Conservation (phyloP, 2,888 invertebrate genomes). For the Poecilobothrus nobilitatus region DNA sequence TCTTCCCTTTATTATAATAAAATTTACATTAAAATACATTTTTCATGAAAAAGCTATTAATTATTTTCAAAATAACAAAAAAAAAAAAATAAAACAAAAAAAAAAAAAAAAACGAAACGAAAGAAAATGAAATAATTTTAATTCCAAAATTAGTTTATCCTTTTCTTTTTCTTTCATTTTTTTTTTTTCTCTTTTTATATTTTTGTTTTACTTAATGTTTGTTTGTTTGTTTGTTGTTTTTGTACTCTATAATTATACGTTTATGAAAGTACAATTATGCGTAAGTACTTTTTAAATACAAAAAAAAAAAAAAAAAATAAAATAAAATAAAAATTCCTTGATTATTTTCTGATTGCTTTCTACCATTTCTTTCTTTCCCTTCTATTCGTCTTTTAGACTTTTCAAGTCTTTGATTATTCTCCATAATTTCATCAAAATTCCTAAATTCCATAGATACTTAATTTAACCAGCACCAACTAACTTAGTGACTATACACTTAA, state of each 20-base stretch:
- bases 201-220: neutral
- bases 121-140: neutral
- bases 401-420: neutral
- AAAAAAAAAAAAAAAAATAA: neutral
- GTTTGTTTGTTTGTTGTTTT: neutral
- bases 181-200: neutral
- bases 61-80: neutral
- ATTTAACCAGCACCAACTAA: too few species aligned
- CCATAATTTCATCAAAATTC: neutral
- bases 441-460: neutral
- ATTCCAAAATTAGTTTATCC: slow-evolving; percentile 3
- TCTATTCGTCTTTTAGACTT: too few species aligned
- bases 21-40: slow-evolving; percentile 6
- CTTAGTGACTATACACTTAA: too few species aligned
- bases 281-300: slow-evolving; percentile 2
- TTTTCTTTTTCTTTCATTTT: neutral
- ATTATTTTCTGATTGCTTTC: neutral
- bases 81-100: neutral
- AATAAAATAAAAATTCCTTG: neutral
- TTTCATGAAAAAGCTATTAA: slow-evolving; percentile 4
- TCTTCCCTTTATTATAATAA: slow-evolving; percentile 4
- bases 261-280: neutral
- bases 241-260: neutral
- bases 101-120: neutral
- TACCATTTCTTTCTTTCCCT: neutral